Conservation (phyloP, 2,888 invertebrate species). For the Gortyna flavago region DNA sequence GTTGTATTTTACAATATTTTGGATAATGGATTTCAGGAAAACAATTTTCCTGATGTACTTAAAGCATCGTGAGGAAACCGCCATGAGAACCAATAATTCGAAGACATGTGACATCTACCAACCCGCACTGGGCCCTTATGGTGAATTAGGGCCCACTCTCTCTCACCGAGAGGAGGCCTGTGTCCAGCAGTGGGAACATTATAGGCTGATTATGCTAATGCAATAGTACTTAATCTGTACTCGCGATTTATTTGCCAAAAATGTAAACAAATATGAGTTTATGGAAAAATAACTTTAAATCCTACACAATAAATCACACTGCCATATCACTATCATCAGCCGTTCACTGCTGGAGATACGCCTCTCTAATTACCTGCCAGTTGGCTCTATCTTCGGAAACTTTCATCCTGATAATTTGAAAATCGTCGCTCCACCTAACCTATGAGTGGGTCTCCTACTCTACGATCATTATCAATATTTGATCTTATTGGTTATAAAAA, state of each 20-base stretch:
- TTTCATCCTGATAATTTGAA: background rate
- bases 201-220: too few relatives aligned
- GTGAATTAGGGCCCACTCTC: too few relatives aligned
- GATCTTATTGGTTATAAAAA: background rate
- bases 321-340: background rate
- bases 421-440: background rate
- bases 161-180: too few relatives aligned
- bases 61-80: too few relatives aligned
- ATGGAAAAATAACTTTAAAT: too few relatives aligned
- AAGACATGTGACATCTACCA: too few relatives aligned
- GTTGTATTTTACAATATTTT: conserved; percentile 19
- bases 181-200: too few relatives aligned
- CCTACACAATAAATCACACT: too few relatives aligned
- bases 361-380: background rate
- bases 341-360: background rate
- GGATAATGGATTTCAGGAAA: conserved; percentile 6
- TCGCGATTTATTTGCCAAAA: too few relatives aligned
- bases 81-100: too few relatives aligned
- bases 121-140: too few relatives aligned
- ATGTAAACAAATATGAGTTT: too few relatives aligned
- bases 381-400: background rate
- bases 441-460: background rate
- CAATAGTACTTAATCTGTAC: background rate
- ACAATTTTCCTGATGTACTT: background rate
- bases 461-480: background rate